These are phyloP conservation scores for Trachelus troglodyta DNA, from an alignment of 2,888 invertebrate genomes.

Conservation along the genomic window DNA sequence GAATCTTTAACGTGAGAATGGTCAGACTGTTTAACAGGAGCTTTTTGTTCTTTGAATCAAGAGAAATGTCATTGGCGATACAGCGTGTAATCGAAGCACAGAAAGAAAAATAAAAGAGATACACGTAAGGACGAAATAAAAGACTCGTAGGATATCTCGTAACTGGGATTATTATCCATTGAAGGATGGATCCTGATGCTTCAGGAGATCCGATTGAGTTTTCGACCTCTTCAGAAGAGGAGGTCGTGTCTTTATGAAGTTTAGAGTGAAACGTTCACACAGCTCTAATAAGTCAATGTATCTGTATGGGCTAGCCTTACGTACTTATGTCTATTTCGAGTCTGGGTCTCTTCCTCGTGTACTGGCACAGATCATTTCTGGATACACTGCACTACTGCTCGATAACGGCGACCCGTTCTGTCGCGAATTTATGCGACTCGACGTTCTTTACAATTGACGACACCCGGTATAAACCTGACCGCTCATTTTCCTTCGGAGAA, in stretches of 20 bases:
- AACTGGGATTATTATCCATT: background rate
- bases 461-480: background rate
- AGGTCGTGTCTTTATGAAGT: background rate
- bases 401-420: background rate
- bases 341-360: conserved; percentile 34
- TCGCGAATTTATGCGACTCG: background rate
- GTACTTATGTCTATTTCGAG: conserved; percentile 39
- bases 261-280: conserved; percentile 39
- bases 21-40: background rate
- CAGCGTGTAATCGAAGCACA: background rate
- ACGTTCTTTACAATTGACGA: background rate
- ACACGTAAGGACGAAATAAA: background rate
- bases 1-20: background rate
- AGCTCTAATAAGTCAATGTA: conserved; percentile 52
- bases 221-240: background rate
- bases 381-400: conserved; percentile 17
- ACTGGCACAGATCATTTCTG: conserved; percentile 40
- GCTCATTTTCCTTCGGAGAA: conserved; percentile 72
- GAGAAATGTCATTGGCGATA: background rate
- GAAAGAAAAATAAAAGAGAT: background rate
- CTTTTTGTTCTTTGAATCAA: background rate
- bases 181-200: background rate
- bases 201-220: background rate
- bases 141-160: background rate
- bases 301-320: conserved; percentile 40